Conservation (phyloP, 2,797 vertebrate genomes). For the Loriculus beryllinus region DNA sequence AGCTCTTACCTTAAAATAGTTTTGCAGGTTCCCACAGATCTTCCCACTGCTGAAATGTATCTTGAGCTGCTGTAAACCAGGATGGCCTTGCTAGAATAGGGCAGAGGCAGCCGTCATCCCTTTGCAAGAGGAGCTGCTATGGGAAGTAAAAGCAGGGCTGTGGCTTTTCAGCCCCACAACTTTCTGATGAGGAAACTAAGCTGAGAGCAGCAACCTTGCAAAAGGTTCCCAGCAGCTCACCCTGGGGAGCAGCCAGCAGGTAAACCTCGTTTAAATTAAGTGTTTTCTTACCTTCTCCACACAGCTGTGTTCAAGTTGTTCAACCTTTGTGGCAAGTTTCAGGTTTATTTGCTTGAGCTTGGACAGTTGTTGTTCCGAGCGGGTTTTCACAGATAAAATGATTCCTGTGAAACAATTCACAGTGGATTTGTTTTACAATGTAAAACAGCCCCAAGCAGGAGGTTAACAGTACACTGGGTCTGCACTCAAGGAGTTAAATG, state of each 20-base stretch:
- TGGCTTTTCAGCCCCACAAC: background rate
- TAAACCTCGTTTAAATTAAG: background rate
- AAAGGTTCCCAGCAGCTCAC: background rate
- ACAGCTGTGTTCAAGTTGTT: slow-evolving; percentile 83
- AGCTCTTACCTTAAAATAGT: background rate
- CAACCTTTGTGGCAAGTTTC: slow-evolving; percentile 80
- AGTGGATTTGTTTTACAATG: background rate
- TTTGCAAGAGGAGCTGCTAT: background rate
- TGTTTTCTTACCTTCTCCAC: slow-evolving; percentile 72
- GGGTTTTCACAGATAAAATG: slow-evolving; percentile 88
- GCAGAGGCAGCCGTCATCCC: background rate
- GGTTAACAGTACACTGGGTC: background rate
- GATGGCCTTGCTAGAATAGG: background rate
- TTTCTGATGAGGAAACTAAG: background rate
- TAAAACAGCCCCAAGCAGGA: background rate
- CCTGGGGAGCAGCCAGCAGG: background rate
- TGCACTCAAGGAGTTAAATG: background rate
- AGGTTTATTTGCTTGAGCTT: slow-evolving; percentile 87
- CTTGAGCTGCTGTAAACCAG: background rate
- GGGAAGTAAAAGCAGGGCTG: background rate
- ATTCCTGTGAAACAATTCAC: slow-evolving; percentile 80
- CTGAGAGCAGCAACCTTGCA: background rate
- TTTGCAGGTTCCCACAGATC: background rate
- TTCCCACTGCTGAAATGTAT: background rate
- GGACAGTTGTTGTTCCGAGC: slow-evolving; percentile 83